Evolutionary conservation across 2,113 vertebrate species (phyloP), one percentile per base, ranked within the genome.

Genomic region (Edolisoma coerulescens): DNA sequence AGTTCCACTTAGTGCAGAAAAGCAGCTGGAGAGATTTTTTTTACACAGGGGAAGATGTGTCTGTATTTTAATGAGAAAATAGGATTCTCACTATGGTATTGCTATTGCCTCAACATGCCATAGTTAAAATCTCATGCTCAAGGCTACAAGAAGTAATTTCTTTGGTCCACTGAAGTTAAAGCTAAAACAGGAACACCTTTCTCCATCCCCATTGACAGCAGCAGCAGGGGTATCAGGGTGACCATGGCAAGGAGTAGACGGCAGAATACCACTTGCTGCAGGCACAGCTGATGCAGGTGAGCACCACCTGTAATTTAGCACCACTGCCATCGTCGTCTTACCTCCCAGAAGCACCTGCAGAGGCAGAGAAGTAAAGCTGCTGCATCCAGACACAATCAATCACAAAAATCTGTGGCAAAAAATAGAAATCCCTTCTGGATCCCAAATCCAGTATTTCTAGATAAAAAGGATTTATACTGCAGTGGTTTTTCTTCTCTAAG

Each of bases 11-110:
- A 90, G 67, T 30, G 92, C 41, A 80, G 41, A 67, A 74, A 76
- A 92, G 45, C 17, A 92, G 18, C 32, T 85, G 75, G 32, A 94
- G 82, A 65, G 4, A 61, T 79, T 82, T 91, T 91, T 68, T n/a
- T 71, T 80, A 41, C 26, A 49, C 7, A 59, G 6, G 17, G 27
- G 14, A 92, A 80, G 41, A 67, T 27, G 24, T 1, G 64, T 53
- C 37, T 80, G 16, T 69, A 59, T 65, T 70, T 77, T 86, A 70
- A 84, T 84, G 18, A 89, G 19, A 80, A 85, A 80, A 47, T 19
- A 47, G 39, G 26, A 52, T 80, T 92, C 20, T 88, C 5, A 28
- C 41, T 45, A 27, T 1, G 1, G 16, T 59, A 35, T 42, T 92
- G 7, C 27, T 56, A 5, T 47, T 79, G 19, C 47, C 49, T 80